These are phyloP conservation scores for Sebastiscus tertius DNA, from an alignment of 2,797 vertebrate genomes.

Conservation along the genomic window DNA sequence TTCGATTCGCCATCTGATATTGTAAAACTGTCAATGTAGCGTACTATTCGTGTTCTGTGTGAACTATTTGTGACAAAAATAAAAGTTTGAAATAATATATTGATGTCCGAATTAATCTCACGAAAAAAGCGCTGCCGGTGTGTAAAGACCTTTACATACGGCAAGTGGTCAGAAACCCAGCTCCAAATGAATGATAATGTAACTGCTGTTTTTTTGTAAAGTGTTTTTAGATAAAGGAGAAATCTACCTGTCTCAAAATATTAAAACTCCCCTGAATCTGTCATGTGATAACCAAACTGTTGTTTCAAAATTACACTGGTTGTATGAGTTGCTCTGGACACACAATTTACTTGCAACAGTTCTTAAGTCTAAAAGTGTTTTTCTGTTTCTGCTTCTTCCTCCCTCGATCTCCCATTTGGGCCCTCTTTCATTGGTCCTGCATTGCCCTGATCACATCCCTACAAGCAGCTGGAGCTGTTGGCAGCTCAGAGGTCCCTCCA, in stretches of 20 bases:
- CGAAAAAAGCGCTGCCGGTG: too few relatives aligned
- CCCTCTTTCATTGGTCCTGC: not conserved
- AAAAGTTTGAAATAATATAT: too few relatives aligned
- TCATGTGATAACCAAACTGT: not conserved
- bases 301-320: not conserved
- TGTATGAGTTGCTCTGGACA: not conserved
- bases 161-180: too few relatives aligned
- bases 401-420: not conserved
- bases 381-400: slow-evolving; percentile 8
- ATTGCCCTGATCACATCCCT: not conserved
- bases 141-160: fast-evolving
- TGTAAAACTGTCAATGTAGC: too few relatives aligned
- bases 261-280: not conserved
- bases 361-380: slow-evolving; percentile 1
- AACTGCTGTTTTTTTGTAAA: not conserved
- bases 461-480: slow-evolving; percentile 71
- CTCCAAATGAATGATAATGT: too few relatives aligned
- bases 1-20: too few relatives aligned
- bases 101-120: too few relatives aligned
- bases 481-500: slow-evolving; percentile 84
- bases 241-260: not conserved
- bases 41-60: too few relatives aligned
- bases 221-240: not conserved
- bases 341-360: not conserved
- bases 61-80: too few relatives aligned